phyloP scores from a whole-genome alignment of 2,797 vertebrate genomes.

The Lithobates sylvaticus region DNA sequence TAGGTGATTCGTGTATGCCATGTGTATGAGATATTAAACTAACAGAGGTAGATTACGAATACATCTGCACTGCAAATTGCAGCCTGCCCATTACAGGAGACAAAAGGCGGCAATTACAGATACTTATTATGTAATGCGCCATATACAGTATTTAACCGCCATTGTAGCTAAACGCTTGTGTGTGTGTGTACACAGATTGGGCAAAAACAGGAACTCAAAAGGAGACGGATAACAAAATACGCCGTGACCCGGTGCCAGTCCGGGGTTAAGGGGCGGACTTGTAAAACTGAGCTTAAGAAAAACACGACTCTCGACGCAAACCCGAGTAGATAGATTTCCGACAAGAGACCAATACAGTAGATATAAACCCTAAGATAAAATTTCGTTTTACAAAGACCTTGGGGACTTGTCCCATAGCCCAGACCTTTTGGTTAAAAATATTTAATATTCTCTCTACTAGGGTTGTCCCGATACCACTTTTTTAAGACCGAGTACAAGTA shows the following conservation, averaged over 20 bases:
- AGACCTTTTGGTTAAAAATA: no score
- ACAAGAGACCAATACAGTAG: no score
- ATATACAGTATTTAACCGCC: conserved; percentile 12
- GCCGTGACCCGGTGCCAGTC: not conserved
- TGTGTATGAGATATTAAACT: conserved; percentile 50
- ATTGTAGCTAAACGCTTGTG: conserved; percentile 17
- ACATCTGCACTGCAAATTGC: conserved; percentile 31
- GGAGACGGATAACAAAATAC: not conserved
- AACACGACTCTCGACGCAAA: no score
- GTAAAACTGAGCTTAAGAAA: not conserved
- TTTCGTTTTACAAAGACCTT: no score
- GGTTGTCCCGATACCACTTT: no score
- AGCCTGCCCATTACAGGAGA: conserved; percentile 34
- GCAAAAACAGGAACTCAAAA: not conserved
- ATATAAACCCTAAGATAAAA: no score
- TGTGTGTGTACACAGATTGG: conserved; percentile 25
- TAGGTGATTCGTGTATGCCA: conserved; percentile 45
- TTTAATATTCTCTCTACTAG: no score
- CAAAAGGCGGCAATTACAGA: conserved; percentile 43
- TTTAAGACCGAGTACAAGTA: no score
- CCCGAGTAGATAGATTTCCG: no score
- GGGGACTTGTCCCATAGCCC: no score
- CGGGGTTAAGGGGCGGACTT: not conserved
- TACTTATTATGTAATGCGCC: conserved; percentile 19
- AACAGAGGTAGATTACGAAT: conserved; percentile 42